Conservation (phyloP, 23 tunicate genomes). For the Corella eumyota region DNA sequence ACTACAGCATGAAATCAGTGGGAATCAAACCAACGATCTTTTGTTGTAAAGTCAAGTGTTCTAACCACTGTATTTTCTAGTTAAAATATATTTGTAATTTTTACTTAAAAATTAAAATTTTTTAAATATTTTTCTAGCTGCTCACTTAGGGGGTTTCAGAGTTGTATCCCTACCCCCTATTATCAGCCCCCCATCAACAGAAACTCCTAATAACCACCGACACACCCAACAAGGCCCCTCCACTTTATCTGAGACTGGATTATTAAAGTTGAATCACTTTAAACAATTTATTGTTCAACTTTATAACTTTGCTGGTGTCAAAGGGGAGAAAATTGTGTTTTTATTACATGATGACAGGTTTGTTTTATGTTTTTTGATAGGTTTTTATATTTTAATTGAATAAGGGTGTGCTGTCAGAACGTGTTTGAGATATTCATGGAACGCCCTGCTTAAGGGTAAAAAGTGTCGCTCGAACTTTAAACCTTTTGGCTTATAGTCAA, state of each 20-base stretch:
- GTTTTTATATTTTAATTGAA: not conserved
- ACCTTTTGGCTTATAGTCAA: no score
- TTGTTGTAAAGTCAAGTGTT: no score
- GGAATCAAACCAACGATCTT: no score
- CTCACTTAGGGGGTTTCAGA: constrained; percentile 65
- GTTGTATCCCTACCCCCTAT: constrained; percentile 52
- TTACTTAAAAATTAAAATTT: not conserved
- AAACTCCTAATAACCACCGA: constrained; percentile 4
- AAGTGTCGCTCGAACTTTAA: no score
- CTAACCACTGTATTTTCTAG: no score
- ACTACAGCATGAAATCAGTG: no score
- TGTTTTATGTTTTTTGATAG: not conserved
- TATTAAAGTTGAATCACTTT: constrained; percentile 36
- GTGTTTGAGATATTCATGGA: no score
- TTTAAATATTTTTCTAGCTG: constrained; percentile 23
- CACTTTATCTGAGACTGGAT: constrained; percentile 32
- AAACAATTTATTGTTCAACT: constrained; percentile 50
- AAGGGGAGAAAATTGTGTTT: constrained; percentile 70
- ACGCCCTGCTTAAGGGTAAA: no score
- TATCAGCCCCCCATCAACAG: constrained; percentile 9
- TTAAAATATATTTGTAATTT: not conserved
- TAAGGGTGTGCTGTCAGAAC: no score
- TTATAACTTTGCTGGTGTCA: constrained; percentile 73
- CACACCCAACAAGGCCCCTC: constrained; percentile 25
- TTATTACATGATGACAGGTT: constrained; percentile 70